Evolutionary conservation across 2,113 vertebrate genomes (phyloP), one percentile per base, ranked within the genome.

Genomic region (Onychostruthus taczanowskii): DNA sequence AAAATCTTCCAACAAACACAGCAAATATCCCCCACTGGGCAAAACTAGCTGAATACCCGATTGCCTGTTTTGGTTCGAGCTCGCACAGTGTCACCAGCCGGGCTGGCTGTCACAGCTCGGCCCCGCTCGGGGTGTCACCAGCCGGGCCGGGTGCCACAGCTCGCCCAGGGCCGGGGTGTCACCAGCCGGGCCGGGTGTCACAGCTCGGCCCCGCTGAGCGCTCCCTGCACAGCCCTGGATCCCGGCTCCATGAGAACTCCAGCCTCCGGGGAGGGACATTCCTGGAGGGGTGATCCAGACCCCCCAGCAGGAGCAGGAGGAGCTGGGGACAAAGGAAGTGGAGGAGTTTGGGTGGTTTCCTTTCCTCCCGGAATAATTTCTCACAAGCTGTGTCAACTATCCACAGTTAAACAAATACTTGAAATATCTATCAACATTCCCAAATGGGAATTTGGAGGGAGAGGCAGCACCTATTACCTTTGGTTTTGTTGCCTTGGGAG

Each of bases 341-440:
- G 87, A 94, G 64, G 33, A 87, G 43, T 37, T 28, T 62, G 47
- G 62, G 41, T 96, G 77, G 46, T 79, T 93, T 95, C 46, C 50
- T 95, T 90, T 96, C 81, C 62, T 91, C 76, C 33, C 67, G 74
- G 81, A 93, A 90, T 83, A 52, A 85, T 88, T 95, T 90, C 95
- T 97, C 96, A 96, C 97, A 97, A 98, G 96, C 97, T 98, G 96
- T 93, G 85, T 97, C 97, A 97, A 97, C 97, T 97, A 87, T 93
- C 90, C 49, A 0, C 90, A 68, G 93, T 94, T 95, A 95, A 97
- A 97, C 59, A 98, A 98, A 98, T 75, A 92, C 77, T 87, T 43
- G 35, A 84, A 91, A 96, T 84, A 93, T 94, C 84, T 83, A 93
- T 92, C 86, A 97, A 95, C 79, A 96, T 96, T 93, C 59, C 79